phyloP scores from a whole-genome alignment of 2,888 invertebrate genomes.

The Caenorhabditis sp. region DNA sequence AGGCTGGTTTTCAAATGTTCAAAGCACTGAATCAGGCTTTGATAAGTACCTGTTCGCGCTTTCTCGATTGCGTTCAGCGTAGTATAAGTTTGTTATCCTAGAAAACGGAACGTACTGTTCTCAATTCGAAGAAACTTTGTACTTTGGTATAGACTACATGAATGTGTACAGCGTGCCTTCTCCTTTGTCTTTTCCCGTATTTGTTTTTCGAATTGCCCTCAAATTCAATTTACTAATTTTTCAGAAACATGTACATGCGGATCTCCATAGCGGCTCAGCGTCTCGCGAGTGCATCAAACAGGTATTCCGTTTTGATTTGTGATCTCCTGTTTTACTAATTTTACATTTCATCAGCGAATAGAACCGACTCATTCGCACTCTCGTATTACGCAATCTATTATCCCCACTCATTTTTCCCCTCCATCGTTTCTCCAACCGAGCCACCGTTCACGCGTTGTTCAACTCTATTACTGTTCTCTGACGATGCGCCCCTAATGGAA shows the following conservation, averaged over 20 bases:
- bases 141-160: constrained; percentile 14
- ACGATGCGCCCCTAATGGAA: too few species aligned
- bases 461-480: too few species aligned
- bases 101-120: too few species aligned
- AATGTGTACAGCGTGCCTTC: constrained; percentile 1
- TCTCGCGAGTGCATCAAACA: neutral
- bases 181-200: neutral
- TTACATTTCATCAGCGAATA: too few species aligned
- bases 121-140: constrained; percentile 17
- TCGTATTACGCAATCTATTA: neutral
- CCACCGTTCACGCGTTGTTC: too few species aligned
- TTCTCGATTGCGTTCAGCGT: too few species aligned
- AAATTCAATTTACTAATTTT: neutral
- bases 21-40: too few species aligned
- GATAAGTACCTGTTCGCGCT: too few species aligned
- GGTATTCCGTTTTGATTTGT: neutral
- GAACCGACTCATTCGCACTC: too few species aligned
- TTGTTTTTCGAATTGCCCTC: neutral
- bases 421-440: neutral
- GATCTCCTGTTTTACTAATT: neutral
- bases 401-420: constrained; percentile 4
- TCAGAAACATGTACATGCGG: constrained; percentile 20
- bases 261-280: constrained; percentile 3
- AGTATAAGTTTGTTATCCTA: too few species aligned
- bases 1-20: too few species aligned